Base-by-base conservation (phyloP, 2,113 vertebrate species). In the Centrocercus urophasianus region DNA sequence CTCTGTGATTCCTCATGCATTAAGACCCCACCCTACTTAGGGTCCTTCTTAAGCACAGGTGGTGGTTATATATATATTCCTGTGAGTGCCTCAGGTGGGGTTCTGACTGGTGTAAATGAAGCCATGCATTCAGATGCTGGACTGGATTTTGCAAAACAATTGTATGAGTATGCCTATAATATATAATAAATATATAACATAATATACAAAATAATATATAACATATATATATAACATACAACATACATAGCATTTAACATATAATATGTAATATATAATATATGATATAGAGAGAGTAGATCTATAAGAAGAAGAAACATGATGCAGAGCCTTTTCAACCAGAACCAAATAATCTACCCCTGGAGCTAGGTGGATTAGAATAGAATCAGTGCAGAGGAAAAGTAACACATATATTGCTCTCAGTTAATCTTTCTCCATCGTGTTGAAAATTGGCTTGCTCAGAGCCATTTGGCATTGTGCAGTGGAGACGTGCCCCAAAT, bases 371-470 rank as follows among this genome's bases (percentile, higher is more conserved):
- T 9, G 43, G 63, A 43, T 32, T 36, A 25, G 82, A 38, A 67
- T 32, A n/a, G 67, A 72, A 52, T 11, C 59, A 20, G 40, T 12
- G 56, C 50, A 83, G 69, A 59, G 73, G 63, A 71, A 32, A 6
- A 13, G 12, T n/a, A 20, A 17, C 52, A 85, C 47, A 52, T 60
- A 36, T 12, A 70, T 15, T 77, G 72, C 86, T 90, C 72, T 88
- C 50, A 50, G 64, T 16, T 40, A 17, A 83, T 71, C 76, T 42
- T 69, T 27, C 47, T 28, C 47, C 2, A 1, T 30, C 3, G 0
- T 77, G 76, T 61, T 71, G 54, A 66, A 90, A 88, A 69, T 45
- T 59, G 65, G 42, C 83, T 86, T 83, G 84, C 83, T 86, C 30
- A 16, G 73, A 83, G 28, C 24, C n/a, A 57, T 83, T 93, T 70